Percentiles rank a stretch among this genome's conserved stretches.
Conservation (phyloP, 2,797 vertebrate species). For the Hafferia zeledoni region DNA sequence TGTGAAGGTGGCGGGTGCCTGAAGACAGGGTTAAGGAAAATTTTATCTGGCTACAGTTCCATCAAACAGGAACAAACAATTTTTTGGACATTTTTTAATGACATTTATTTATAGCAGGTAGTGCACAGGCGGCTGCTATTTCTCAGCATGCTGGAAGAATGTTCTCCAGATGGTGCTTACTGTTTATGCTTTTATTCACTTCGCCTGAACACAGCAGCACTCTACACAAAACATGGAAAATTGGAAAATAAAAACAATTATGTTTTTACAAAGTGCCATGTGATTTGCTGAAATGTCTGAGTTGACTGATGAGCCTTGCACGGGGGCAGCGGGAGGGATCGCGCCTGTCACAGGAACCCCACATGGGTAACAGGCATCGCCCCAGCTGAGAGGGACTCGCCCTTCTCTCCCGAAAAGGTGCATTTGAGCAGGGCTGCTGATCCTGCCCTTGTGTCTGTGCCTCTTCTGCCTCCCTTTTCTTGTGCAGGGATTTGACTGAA, state of each 20-base stretch:
- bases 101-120: conserved; percentile 81
- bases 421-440: not conserved
- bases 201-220: conserved; percentile 56
- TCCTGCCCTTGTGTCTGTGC: accelerated
- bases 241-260: conserved; percentile 62
- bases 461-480: not conserved
- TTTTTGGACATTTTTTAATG: conserved; percentile 60
- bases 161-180: conserved; percentile 80
- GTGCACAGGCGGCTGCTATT: conserved; percentile 76
- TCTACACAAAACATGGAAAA: conserved; percentile 69
- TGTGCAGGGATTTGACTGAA: not conserved
- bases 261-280: conserved; percentile 59
- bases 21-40: conserved; percentile 53
- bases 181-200: conserved; percentile 77
- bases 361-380: not conserved
- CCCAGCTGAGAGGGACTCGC: accelerated
- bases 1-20: conserved; percentile 48
- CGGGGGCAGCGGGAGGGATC: not conserved
- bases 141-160: conserved; percentile 73
- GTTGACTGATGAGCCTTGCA: not conserved
- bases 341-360: not conserved
- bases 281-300: conserved; percentile 59
- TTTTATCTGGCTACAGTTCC: conserved; percentile 63
- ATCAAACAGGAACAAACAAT: conserved; percentile 71
- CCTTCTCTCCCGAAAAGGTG: not conserved